Evolutionary conservation across 2,888 invertebrate species (phyloP).

Genomic region (Acronicta alni): DNA sequence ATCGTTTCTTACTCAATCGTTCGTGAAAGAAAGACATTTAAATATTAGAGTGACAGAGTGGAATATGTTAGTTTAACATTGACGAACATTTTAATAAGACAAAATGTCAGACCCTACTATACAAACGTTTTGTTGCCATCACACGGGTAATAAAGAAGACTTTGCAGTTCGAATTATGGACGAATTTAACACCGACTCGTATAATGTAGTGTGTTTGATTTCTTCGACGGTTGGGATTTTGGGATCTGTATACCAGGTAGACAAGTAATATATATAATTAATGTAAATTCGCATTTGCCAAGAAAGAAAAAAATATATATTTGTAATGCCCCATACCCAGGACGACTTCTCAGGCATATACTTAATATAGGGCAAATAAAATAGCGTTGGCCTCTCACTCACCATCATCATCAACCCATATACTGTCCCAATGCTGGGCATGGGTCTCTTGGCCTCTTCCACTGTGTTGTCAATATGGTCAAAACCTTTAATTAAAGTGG

Average conservation of each 20-base stretch:
- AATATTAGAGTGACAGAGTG: neutral
- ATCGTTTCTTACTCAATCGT: too few relatives aligned
- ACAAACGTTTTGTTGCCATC: slow-evolving; percentile 95
- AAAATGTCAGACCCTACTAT: slow-evolving; percentile 94
- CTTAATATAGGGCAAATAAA: too few relatives aligned
- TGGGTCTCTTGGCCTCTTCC: too few relatives aligned
- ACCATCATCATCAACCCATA: too few relatives aligned
- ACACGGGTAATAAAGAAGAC: slow-evolving; percentile 90
- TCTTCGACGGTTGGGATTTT: slow-evolving; percentile 93
- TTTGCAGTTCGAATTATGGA: slow-evolving; percentile 91
- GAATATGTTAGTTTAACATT: neutral
- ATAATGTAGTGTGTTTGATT: slow-evolving; percentile 92
- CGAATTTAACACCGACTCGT: slow-evolving; percentile 93
- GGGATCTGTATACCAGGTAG: slow-evolving; percentile 94
- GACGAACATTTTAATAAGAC: neutral
- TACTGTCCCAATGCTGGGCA: too few relatives aligned
- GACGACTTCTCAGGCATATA: too few relatives aligned
- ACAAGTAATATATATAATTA: slow-evolving; percentile 4
- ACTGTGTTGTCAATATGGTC: too few relatives aligned
- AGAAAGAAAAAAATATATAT: too few relatives aligned
- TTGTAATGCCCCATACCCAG: too few relatives aligned
- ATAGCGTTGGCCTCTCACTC: too few relatives aligned
- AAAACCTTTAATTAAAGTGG: too few relatives aligned
- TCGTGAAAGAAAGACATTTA: too few relatives aligned
- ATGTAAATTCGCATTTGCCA: neutral